Evolutionary conservation across 2,113 vertebrate genomes (phyloP).

Genomic region (Xenus cinereus): DNA sequence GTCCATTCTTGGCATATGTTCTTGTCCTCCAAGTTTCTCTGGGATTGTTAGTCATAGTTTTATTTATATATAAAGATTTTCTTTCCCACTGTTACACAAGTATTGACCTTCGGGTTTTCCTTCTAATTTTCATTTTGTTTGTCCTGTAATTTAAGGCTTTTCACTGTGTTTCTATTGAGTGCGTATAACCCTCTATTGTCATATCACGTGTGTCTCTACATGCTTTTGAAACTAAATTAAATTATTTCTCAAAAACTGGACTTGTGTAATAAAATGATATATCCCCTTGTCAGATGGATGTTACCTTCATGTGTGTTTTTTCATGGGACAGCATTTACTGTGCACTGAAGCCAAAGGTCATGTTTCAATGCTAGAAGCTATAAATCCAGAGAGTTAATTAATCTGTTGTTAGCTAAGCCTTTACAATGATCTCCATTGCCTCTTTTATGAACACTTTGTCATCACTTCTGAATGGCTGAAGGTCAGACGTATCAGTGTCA

Average conservation of each 20-base stretch:
- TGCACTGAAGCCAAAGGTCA: background rate
- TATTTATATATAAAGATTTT: background rate
- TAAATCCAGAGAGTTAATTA: background rate
- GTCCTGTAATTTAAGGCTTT: background rate
- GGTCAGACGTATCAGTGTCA: background rate
- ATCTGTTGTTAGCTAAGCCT: background rate
- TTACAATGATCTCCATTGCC: background rate
- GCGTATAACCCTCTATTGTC: background rate
- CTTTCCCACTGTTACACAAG: accelerated
- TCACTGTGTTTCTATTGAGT: background rate
- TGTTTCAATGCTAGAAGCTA: background rate
- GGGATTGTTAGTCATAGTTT: background rate
- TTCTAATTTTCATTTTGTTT: background rate
- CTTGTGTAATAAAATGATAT: background rate
- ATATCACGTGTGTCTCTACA: background rate
- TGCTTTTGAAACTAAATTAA: background rate
- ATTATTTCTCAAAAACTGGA: background rate
- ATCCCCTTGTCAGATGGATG: background rate
- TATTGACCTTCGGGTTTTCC: background rate
- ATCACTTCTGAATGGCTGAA: background rate
- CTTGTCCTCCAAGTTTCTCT: background rate
- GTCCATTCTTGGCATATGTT: background rate
- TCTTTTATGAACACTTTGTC: background rate
- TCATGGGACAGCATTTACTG: background rate
- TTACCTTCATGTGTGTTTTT: background rate